Evolutionary conservation across 2,113 vertebrate species (phyloP).

Genomic region (Damaliscus lunatus): DNA sequence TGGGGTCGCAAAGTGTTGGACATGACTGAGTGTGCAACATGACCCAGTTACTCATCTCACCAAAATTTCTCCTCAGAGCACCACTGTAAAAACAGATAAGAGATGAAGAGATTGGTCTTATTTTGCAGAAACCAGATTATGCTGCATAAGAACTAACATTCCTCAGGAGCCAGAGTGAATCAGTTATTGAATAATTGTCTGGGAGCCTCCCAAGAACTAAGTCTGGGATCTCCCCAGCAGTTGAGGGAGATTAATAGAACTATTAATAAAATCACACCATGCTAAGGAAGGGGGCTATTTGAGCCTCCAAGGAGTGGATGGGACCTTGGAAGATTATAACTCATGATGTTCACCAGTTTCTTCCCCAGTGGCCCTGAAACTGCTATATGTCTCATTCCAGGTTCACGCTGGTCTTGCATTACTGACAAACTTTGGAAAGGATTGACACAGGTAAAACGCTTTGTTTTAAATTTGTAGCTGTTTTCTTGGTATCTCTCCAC

Average conservation of each 20-base stretch:
- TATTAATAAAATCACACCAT: background rate
- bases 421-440: background rate
- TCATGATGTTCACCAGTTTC: background rate
- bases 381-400: background rate
- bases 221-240: background rate
- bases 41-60: background rate
- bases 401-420: background rate
- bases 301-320: background rate
- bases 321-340: background rate
- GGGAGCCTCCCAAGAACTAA: background rate
- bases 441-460: background rate
- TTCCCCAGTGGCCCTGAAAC: background rate
- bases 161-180: background rate
- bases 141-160: background rate
- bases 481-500: background rate
- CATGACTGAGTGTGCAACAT: background rate
- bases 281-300: background rate
- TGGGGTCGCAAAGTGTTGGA: background rate
- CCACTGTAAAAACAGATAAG: background rate
- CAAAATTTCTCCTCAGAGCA: background rate
- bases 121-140: constrained; percentile 15
- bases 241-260: background rate
- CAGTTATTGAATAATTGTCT: background rate
- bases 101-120: background rate
- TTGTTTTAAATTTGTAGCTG: constrained; percentile 9